A percentile compares a stretch with the other conserved stretches of the same genome.
These are phyloP conservation scores for Drosophila prostipennis DNA, from an alignment of 2,888 invertebrate species.

Conservation along the genomic window DNA sequence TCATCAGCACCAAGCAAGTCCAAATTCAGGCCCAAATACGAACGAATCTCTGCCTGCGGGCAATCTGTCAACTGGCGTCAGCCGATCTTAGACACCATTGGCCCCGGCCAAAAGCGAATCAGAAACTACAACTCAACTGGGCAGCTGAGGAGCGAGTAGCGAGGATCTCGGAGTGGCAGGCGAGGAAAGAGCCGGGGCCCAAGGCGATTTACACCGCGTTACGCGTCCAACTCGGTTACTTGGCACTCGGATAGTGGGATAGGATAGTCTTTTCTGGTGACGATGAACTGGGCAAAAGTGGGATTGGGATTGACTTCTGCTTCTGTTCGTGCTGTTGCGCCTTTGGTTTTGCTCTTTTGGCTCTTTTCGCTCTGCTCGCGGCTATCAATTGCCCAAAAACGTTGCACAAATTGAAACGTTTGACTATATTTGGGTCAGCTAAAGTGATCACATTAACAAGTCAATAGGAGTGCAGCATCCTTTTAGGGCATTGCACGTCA, in stretches of 20 bases:
- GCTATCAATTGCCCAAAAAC: slow-evolving; percentile 80
- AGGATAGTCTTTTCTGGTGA: slow-evolving; percentile 59
- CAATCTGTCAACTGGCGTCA: slow-evolving; percentile 75
- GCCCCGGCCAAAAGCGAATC: slow-evolving; percentile 29
- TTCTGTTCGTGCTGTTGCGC: slow-evolving; percentile 15
- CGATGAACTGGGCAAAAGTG: slow-evolving; percentile 64
- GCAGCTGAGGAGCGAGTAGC: slow-evolving; percentile 25
- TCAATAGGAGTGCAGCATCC: slow-evolving; percentile 81
- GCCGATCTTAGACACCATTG: slow-evolving; percentile 68
- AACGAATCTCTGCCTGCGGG: slow-evolving; percentile 68
- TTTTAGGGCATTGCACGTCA: slow-evolving; percentile 80
- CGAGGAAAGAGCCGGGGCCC: slow-evolving; percentile 52
- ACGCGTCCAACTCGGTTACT: slow-evolving; percentile 50
- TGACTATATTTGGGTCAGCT: slow-evolving; percentile 82
- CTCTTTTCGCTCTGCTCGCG: slow-evolving; percentile 49
- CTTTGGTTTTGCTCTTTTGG: slow-evolving; percentile 21
- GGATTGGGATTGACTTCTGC: slow-evolving; percentile 50
- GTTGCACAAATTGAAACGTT: slow-evolving; percentile 82
- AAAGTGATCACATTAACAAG: slow-evolving; percentile 83
- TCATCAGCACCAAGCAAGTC: slow-evolving; percentile 61
- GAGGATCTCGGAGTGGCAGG: slow-evolving; percentile 34
- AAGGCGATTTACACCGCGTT: slow-evolving; percentile 72
- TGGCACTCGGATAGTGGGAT: slow-evolving; percentile 12
- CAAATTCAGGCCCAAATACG: slow-evolving; percentile 41
- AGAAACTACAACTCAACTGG: slow-evolving; percentile 49